Evolutionary conservation across 2,113 vertebrate genomes (phyloP), one percentile per base, ranked within the genome.

Genomic region (Pelobates fuscus): DNA sequence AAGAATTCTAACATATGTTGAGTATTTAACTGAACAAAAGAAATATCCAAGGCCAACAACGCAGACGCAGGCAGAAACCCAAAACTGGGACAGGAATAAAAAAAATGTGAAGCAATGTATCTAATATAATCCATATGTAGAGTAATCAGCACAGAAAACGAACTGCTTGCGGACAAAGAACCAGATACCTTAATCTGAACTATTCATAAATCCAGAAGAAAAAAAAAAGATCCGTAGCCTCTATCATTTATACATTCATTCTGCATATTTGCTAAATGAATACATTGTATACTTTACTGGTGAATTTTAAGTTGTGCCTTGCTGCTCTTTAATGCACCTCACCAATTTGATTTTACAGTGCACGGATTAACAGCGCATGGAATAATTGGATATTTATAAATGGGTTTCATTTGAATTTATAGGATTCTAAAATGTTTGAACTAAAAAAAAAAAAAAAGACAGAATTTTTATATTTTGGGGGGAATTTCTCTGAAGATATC

Each of bases 111-210:
- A 77, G 77, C 72, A 59, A 77, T 68, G 41, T 78, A 81, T 84
- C 78, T 88, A 88, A 88, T 88, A 85, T 85, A 86, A 84, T 78
- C 86, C 86, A 88, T 84, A 86, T 86, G 86, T 73, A 62, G 52
- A 67, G 44, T 77, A 44, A 81, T 81, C 82, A 41, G 77, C 79
- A 76, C 55, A 1, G 23, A 3, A 77, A 58, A 2, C 49, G 62
- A 37, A 65, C 71, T 43, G 61, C 61, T 43, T 64, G 46, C 12
- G 49, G 49, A 74, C 71, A 74, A 76, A 76, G 57, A 64, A 29
- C 62, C 71, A 59, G 18, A 67, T 55, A 66, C 41, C 32, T 46
- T 54, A 67, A 32, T 29, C 62, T 59, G 7, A 65, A 23, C 44
- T 49, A 49, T 49, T 17, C 44, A 1, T 37, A 37, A 37, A 37